Base-by-base conservation (phyloP, 2,888 invertebrate species). In the Drosophila rubida region DNA sequence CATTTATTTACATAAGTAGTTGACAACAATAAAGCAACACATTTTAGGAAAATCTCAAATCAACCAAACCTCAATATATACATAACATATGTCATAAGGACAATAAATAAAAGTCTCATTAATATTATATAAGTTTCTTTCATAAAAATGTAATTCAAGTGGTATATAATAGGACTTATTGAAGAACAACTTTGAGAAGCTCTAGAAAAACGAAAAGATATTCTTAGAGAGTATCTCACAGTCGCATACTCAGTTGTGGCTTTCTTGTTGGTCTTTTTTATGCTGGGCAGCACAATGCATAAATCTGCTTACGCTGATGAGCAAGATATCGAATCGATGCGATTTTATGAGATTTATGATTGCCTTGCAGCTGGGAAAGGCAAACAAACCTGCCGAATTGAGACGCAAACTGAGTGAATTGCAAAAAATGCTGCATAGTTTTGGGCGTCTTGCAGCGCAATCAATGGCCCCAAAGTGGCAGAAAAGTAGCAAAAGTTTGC, bases 391-490 rank as follows among this genome's bases (percentile, higher is more conserved):
- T 25, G 14, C 35, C 35, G 35, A 37, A 37, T 37, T 37, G 35
- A 37, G 35, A 32, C 32, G 32, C 4, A 32, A n/a, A 39, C 14
- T 22, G 22, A 49, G 14, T 39, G 49, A 55, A 45, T 8, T 49
- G 44, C 23, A 19, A 73, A 57, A 57, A 67, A 7, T 37, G 22
- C 55, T 80, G 80, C 78, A 68, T 84, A 80, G 66, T 83, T 70
- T 58, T 50, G 54, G 66, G 80, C 62, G 60, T 16, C 27, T 8
- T 44, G 23, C 6, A 42, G 5, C 35, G n/a, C 32, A 45, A 45
- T 22, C 1, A 42, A 42, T 45, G 51, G 16, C 16, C 4, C 13
- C 32, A 44, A 55, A 37, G 25, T 41, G 23, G 42, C 35, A 49
- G n/a, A 46, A 46, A 55, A 48, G 11, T 42, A 16, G 35, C 7